A percentile compares a stretch with the other conserved stretches of the same genome.
phyloP scores from a whole-genome alignment of 1,140 invertebrate genomes.

The Anastrepha obliqua region DNA sequence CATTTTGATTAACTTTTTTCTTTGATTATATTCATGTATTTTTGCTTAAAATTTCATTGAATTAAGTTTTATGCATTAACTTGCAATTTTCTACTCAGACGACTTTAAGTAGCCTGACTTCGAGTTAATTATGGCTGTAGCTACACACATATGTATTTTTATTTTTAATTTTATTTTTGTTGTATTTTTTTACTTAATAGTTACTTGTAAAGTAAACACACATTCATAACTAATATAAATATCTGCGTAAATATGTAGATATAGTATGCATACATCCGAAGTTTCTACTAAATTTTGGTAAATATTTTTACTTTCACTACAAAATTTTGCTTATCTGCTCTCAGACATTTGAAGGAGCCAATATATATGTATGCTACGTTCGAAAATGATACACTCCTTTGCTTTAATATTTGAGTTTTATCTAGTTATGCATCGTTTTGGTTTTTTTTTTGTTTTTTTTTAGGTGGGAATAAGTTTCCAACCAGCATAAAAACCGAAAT shows the following conservation, averaged over 20 bases:
- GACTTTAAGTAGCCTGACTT: background rate
- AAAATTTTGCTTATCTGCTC: background rate
- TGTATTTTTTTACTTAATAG: background rate
- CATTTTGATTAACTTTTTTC: background rate
- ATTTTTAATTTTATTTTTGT: background rate
- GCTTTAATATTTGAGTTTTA: no score
- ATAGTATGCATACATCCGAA: background rate
- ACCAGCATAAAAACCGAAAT: no score
- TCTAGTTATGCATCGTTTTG: background rate
- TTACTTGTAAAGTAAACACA: constrained; percentile 9
- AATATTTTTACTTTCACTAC: background rate
- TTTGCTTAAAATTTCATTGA: background rate
- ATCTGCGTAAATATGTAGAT: background rate
- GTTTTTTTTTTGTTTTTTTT: background rate
- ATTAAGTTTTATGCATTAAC: background rate
- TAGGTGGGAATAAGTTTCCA: background rate
- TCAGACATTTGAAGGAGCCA: background rate
- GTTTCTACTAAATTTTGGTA: background rate
- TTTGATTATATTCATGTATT: background rate
- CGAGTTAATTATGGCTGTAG: background rate
- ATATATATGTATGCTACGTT: background rate
- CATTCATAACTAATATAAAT: background rate
- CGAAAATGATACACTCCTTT: no score
- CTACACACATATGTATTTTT: background rate
- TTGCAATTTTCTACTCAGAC: background rate